phyloP scores from a whole-genome alignment of 2,113 vertebrate genomes.

The Suricata suricatta region DNA sequence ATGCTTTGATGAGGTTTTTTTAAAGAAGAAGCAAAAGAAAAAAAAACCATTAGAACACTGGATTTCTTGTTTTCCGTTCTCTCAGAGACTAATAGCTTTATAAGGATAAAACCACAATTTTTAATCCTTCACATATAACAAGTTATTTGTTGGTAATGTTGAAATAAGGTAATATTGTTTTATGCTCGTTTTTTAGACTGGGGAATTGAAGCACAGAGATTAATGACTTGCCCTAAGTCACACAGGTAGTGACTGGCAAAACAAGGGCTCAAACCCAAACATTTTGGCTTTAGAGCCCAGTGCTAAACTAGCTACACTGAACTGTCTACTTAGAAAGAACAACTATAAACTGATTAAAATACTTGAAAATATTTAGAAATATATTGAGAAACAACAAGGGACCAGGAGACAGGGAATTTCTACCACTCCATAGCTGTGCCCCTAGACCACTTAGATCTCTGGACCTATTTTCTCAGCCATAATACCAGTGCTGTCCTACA shows the following conservation, averaged over 20 bases:
- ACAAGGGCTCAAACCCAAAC: not conserved
- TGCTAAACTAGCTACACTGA: not conserved
- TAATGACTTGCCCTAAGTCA: not conserved
- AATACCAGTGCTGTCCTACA: not conserved
- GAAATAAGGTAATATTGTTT: not conserved
- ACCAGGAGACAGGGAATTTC: not conserved
- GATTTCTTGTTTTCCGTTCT: not conserved
- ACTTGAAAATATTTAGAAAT: not conserved
- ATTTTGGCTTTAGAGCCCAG: not conserved
- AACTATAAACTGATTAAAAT: slow-evolving; percentile 4
- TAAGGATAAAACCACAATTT: not conserved
- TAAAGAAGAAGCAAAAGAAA: not conserved
- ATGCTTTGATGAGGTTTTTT: not conserved
- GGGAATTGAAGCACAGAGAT: not conserved
- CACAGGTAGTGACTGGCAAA: not conserved
- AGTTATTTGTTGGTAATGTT: not conserved
- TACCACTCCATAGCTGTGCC: not conserved
- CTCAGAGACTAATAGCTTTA: not conserved
- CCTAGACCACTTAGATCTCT: not conserved
- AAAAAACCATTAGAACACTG: not conserved
- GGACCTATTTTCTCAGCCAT: not conserved
- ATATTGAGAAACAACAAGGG: not conserved
- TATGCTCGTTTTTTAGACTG: not conserved
- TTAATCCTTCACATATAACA: slow-evolving; percentile 11
- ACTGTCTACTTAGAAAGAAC: not conserved